These are phyloP conservation scores for Diprion similis DNA, from an alignment of 1,140 invertebrate genomes.

Conservation along the genomic window DNA sequence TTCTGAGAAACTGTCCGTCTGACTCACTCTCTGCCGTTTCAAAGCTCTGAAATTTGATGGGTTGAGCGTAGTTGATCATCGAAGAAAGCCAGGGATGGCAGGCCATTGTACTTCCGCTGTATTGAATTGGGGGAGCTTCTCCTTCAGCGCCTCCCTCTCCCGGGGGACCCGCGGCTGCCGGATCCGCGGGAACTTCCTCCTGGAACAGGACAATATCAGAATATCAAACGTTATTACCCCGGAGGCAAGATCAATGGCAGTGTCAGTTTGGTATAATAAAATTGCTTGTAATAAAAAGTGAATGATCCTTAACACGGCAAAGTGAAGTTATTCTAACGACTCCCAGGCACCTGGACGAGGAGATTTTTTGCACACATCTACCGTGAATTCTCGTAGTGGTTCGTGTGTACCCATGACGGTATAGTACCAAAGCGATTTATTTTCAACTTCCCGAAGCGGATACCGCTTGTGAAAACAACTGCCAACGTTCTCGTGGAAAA, in stretches of 20 bases:
- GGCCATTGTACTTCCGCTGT: conserved; percentile 97
- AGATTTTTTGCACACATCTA: too few species aligned
- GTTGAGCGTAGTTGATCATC: conserved; percentile 99
- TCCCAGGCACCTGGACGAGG: too few species aligned
- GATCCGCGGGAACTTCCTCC: conserved; percentile 51
- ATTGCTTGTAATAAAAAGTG: background rate
- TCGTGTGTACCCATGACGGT: too few species aligned
- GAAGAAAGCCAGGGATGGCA: conserved; percentile 99
- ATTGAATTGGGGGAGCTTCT: conserved; percentile 72
- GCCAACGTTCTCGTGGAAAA: too few species aligned
- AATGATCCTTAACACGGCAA: background rate
- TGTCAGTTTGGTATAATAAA: too few species aligned
- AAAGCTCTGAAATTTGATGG: conserved; percentile 98
- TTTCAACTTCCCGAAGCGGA: too few species aligned
- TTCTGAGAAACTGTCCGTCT: background rate
- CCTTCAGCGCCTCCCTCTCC: conserved; percentile 66
- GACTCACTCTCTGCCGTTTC: conserved; percentile 90
- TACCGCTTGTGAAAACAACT: too few species aligned
- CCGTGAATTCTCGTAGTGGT: too few species aligned
- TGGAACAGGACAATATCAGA: conserved; percentile 30
- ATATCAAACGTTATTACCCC: background rate
- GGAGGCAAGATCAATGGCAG: too few species aligned
- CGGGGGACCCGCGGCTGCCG: conserved; percentile 47
- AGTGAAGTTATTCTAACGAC: background rate
- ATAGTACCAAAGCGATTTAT: too few species aligned